Conservation (phyloP, 2,888 invertebrate species). For the Antheraea yamamai region DNA sequence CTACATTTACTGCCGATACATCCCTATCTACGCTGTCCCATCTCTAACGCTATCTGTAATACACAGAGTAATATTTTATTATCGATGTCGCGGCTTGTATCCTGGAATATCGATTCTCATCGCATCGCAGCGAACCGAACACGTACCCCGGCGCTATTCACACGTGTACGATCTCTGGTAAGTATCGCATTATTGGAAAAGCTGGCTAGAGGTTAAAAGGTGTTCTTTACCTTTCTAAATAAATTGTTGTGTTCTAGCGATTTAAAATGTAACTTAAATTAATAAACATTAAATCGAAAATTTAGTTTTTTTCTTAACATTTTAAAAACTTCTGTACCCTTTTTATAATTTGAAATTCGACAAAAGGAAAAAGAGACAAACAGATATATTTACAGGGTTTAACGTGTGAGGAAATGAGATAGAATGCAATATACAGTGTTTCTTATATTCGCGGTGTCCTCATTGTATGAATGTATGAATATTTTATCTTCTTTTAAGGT, state of each 20-base stretch:
- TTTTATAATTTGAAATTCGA: too few relatives aligned
- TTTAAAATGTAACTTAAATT: neutral
- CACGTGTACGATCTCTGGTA: slow-evolving; percentile 1
- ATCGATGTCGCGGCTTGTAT: neutral
- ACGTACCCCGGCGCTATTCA: neutral
- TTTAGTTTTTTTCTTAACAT: neutral
- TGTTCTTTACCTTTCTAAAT: neutral
- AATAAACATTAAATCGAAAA: neutral
- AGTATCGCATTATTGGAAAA: slow-evolving; percentile 11
- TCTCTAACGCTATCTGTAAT: neutral
- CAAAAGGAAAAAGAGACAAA: too few relatives aligned
- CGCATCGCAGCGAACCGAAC: neutral
- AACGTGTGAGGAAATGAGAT: too few relatives aligned
- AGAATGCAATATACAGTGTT: too few relatives aligned
- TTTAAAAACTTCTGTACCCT: too few relatives aligned
- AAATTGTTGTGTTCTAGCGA: neutral
- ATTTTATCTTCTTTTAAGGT: too few relatives aligned
- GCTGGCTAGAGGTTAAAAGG: neutral
- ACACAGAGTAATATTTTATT: neutral
- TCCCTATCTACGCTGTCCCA: neutral
- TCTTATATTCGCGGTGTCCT: too few relatives aligned
- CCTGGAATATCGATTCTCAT: slow-evolving; percentile 1
- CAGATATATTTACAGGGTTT: too few relatives aligned
- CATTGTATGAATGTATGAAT: too few relatives aligned
- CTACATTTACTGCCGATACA: neutral